These are phyloP conservation scores for Dryobotodes eremita DNA, from an alignment of 2,888 invertebrate genomes.

Conservation along the genomic window DNA sequence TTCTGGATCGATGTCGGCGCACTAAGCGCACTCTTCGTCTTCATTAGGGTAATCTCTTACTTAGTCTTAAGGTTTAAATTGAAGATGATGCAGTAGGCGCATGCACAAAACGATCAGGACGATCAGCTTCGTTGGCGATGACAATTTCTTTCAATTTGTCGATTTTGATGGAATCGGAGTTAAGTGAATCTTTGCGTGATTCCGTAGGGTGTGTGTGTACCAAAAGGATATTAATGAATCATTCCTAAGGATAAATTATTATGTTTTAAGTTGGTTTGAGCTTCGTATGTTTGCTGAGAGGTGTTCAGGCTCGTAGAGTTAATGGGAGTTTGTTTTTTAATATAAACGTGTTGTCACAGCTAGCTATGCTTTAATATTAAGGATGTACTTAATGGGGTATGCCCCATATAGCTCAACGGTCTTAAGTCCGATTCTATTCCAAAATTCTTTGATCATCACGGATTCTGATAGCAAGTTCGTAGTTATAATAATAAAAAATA, in stretches of 20 bases:
- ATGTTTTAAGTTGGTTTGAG: conserved; percentile 57
- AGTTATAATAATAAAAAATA: conserved; percentile 75
- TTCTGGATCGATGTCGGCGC: conserved; percentile 96
- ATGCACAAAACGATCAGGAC: conserved; percentile 75
- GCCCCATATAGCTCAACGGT: conserved; percentile 60
- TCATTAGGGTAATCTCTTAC: conserved; percentile 94
- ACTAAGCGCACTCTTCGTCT: conserved; percentile 94
- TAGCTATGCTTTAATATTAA: conserved; percentile 67
- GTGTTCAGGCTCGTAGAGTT: conserved; percentile 52
- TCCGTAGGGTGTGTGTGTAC: conserved; percentile 50
- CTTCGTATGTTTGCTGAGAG: conserved; percentile 57
- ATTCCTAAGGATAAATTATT: conserved; percentile 64
- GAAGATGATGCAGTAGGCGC: conserved; percentile 89
- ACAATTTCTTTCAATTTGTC: conserved; percentile 58
- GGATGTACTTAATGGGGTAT: conserved; percentile 63
- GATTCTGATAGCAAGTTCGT: conserved; percentile 73
- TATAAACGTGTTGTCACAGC: conserved; percentile 65
- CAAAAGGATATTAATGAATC: conserved; percentile 64
- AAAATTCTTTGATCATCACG: conserved; percentile 69
- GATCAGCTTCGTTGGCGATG: conserved; percentile 66
- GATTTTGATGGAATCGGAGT: conserved; percentile 67
- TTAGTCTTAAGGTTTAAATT: conserved; percentile 96
- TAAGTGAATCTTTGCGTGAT: conserved; percentile 51
- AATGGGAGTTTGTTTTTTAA: conserved; percentile 42
- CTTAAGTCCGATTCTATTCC: conserved; percentile 66